Percentiles rank a stretch among this genome's conserved stretches.
Conservation (phyloP, 2,113 vertebrate species). For the Callospermophilus lateralis region DNA sequence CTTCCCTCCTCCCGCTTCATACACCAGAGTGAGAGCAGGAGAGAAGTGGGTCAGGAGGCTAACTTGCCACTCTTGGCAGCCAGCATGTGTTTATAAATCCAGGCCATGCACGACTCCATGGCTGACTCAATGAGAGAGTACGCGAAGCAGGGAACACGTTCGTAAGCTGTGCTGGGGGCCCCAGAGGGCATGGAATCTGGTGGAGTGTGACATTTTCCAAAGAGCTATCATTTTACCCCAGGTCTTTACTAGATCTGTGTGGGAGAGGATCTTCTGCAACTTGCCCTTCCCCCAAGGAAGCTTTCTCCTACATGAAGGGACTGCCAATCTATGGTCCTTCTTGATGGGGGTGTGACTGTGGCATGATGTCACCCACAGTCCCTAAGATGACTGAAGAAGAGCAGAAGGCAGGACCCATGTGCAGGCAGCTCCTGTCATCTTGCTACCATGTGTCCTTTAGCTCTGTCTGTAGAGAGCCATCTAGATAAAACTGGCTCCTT, state of each 20-base stretch:
- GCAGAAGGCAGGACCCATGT: conserved; percentile 42
- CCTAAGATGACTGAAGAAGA: conserved; percentile 15
- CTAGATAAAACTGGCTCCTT: neutral
- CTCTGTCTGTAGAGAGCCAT: neutral
- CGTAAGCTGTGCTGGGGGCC: neutral
- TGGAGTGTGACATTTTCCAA: conserved; percentile 17
- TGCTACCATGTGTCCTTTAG: conserved; percentile 6
- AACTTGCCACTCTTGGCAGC: conserved; percentile 64
- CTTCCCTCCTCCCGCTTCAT: neutral
- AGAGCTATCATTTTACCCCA: neutral
- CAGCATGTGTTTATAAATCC: conserved; percentile 69
- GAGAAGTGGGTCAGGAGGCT: conserved; percentile 80
- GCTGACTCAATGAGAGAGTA: conserved; percentile 57
- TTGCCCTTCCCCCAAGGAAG: neutral
- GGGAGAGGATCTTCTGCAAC: neutral
- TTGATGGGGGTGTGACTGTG: neutral
- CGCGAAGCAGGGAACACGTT: conserved; percentile 14
- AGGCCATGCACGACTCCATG: conserved; percentile 22
- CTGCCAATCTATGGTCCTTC: neutral
- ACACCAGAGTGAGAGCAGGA: conserved; percentile 60
- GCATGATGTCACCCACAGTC: neutral
- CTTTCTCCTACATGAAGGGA: neutral
- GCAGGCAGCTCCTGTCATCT: conserved; percentile 33
- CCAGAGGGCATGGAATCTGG: conserved; percentile 22
- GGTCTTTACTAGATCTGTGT: neutral